Evolutionary conservation across 2,888 invertebrate species (phyloP), one percentile per base, ranked within the genome.

Genomic region (Clepsis dumicolana): DNA sequence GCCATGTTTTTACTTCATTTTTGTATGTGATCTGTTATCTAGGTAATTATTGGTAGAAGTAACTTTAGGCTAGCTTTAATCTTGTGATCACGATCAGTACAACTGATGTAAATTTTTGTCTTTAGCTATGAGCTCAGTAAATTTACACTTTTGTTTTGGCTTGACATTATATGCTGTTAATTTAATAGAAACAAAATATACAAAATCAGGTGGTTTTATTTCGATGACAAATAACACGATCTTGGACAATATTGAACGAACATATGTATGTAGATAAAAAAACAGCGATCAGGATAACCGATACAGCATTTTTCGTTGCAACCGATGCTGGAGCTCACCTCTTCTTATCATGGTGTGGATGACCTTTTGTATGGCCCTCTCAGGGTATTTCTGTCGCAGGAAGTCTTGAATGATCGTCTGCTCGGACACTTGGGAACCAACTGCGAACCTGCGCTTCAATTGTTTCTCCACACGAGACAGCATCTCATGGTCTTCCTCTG

Each of bases 271-370:
- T 38, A 32, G 12, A 62, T 12, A 5, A 7, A 24, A 44, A 48
- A 64, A 54, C n/a, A 70, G 4, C 38, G 68, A 69, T 94, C 93
- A 98, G 81, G 97, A 97, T 44, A 99, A 94, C 74, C 99, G 95
- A 89, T 98, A 99, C 21, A 99, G 94, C 98, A 99, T 98, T 94
- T 98, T 99, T 66, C 99, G 95, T 88, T 99, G 99, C 95, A 98
- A 96, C 63, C 99, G 95, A 90, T 99, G 98, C 81, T 99, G 99
- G 56, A 99, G 90, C 85, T 99, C 99, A 0, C 99, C 99, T 16
- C 99, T 95, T 29, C 98, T 94, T 75, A 99, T 97, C 98, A 99
- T 98, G 12, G 97, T 96, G 78, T 97, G 96, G 75, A 99, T 96
- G 14, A 99, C 99, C 93, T 98, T 99, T 70, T 96, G 90, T 69